Evolutionary conservation across 2,113 vertebrate genomes (phyloP).

Genomic region (Sisor rabdophorus): DNA sequence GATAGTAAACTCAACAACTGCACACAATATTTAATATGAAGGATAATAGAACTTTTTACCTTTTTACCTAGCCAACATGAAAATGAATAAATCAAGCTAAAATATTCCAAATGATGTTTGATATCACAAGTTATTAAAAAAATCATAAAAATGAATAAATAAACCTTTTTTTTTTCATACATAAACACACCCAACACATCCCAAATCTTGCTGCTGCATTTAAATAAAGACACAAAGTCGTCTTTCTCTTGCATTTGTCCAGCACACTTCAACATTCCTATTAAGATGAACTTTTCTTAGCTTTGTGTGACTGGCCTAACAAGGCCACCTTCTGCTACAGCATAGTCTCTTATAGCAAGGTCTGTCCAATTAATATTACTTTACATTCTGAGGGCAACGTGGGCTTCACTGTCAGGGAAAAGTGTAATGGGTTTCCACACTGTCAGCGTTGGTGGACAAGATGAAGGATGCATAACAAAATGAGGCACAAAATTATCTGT

Average conservation of each 20-base stretch:
- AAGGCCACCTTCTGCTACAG: background rate
- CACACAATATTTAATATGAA: no score
- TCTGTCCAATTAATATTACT: constrained; percentile 3
- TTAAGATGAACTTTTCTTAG: background rate
- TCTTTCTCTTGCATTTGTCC: background rate
- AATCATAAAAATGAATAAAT: background rate
- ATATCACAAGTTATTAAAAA: background rate
- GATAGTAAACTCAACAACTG: no score
- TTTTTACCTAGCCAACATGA: no score
- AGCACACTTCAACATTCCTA: background rate
- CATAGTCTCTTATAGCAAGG: constrained; percentile 1
- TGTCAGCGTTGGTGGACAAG: constrained; percentile 15
- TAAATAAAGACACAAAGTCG: background rate
- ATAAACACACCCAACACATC: background rate
- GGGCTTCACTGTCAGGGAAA: background rate
- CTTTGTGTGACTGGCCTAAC: background rate
- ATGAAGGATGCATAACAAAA: background rate
- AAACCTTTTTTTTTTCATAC: background rate
- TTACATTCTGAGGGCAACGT: background rate
- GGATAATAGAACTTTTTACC: no score
- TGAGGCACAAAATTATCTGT: constrained; percentile 7
- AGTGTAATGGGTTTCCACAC: background rate
- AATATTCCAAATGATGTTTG: background rate
- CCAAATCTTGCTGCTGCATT: background rate
- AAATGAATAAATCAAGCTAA: background rate